A percentile compares a stretch with the other conserved stretches of the same genome.
phyloP scores from a whole-genome alignment of 2,113 vertebrate species.

The Aix galericulata region DNA sequence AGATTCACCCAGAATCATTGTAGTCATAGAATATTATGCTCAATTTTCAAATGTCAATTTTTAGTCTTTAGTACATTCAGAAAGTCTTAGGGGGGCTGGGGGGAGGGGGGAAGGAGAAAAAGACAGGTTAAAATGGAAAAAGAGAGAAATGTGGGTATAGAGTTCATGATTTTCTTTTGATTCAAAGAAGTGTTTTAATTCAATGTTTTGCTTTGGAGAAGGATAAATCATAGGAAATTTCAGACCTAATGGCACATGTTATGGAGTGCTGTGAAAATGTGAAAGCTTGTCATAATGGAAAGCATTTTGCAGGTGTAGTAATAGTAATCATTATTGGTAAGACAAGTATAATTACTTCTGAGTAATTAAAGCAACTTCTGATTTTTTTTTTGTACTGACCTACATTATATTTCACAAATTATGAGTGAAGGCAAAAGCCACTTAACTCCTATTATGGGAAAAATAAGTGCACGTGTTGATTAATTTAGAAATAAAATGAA shows the following conservation, averaged over 20 bases:
- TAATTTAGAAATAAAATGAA: background rate
- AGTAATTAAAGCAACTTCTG: conserved; percentile 14
- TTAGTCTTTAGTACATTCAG: background rate
- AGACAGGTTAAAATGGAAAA: rapidly evolving
- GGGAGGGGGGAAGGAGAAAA: background rate
- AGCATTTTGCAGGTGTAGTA: background rate
- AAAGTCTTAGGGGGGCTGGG: background rate
- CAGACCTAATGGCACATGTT: background rate
- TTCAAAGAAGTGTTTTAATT: background rate
- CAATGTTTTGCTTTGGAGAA: background rate
- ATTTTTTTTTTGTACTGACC: background rate
- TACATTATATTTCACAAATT: background rate
- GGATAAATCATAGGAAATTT: background rate
- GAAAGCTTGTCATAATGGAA: conserved; percentile 1
- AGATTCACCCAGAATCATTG: background rate
- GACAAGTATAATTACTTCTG: background rate
- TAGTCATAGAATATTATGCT: background rate
- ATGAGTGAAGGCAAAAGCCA: background rate
- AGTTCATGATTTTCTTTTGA: background rate
- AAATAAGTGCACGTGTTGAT: background rate
- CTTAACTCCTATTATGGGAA: background rate
- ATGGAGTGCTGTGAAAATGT: background rate
- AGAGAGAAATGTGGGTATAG: background rate
- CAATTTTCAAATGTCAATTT: background rate
- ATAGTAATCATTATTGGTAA: background rate